These are phyloP conservation scores for Diglossa brunneiventris DNA, from an alignment of 2,113 vertebrate genomes.

Conservation along the genomic window DNA sequence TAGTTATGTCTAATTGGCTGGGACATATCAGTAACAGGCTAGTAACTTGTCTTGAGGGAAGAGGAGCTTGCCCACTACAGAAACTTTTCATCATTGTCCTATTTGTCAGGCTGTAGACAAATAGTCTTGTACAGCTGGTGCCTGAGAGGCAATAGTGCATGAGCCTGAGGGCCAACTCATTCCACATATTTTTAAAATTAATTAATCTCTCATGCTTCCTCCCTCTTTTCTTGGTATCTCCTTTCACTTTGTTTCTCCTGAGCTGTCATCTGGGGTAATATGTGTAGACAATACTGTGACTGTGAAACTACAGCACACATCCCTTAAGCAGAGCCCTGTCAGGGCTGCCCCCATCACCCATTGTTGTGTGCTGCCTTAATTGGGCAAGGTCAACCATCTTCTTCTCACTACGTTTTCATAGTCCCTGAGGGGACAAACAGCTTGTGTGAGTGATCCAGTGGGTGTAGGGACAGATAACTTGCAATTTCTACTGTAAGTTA, in stretches of 20 bases:
- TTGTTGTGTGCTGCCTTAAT: neutral
- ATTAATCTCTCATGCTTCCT: neutral
- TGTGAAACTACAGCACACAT: neutral
- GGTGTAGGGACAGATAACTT: neutral
- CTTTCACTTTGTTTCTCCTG: neutral
- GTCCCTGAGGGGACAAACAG: neutral
- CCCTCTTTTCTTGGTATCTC: neutral
- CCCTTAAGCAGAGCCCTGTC: slow-evolving; percentile 24
- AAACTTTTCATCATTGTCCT: neutral
- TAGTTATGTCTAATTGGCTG: slow-evolving; percentile 3
- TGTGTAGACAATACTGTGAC: slow-evolving; percentile 18
- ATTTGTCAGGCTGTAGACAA: slow-evolving; percentile 8
- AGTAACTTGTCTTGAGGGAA: neutral
- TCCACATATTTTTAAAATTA: slow-evolving; percentile 24
- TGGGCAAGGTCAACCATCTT: slow-evolving; percentile 61
- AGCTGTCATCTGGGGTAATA: slow-evolving; percentile 38
- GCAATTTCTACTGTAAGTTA: neutral
- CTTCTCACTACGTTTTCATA: neutral
- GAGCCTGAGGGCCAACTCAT: neutral
- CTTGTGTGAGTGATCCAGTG: neutral
- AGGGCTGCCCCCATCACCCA: neutral
- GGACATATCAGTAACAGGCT: neutral
- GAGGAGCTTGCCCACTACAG: neutral
- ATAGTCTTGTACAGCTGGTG: neutral
- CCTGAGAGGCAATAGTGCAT: neutral